Evolutionary conservation across 2,888 invertebrate species (phyloP).

Genomic region (Saturnia pavonia): DNA sequence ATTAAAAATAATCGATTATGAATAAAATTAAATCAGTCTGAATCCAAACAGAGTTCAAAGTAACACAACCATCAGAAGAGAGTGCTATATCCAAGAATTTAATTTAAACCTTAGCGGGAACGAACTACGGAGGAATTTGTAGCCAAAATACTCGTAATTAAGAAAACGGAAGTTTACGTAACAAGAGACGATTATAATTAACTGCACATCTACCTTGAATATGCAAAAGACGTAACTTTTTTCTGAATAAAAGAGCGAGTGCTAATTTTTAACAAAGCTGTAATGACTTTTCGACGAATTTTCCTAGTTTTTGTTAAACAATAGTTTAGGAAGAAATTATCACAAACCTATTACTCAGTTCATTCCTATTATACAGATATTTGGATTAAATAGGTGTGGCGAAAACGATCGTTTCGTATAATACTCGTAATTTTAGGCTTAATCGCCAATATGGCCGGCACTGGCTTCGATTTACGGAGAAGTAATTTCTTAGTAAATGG

Average conservation of each 20-base stretch:
- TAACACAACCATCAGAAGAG: background rate
- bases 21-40: background rate
- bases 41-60: background rate
- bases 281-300: too few species aligned
- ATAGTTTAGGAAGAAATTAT: background rate
- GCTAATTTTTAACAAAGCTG: background rate
- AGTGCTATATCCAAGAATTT: background rate
- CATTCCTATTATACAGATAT: background rate
- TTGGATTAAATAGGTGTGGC: background rate
- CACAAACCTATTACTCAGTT: background rate
- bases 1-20: too few species aligned
- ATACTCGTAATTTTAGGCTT: constrained; percentile 7
- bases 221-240: background rate
- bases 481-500: background rate
- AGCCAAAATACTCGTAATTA: constrained; percentile 6
- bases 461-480: background rate
- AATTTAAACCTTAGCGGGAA: background rate
- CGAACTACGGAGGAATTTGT: background rate
- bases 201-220: background rate
- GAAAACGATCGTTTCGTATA: constrained; percentile 8
- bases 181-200: background rate
- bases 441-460: background rate
- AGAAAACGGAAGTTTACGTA: background rate
- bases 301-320: background rate
- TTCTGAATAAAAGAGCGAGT: background rate